Conservation (phyloP, 2,888 invertebrate species). For the Calameuta pallipes region DNA sequence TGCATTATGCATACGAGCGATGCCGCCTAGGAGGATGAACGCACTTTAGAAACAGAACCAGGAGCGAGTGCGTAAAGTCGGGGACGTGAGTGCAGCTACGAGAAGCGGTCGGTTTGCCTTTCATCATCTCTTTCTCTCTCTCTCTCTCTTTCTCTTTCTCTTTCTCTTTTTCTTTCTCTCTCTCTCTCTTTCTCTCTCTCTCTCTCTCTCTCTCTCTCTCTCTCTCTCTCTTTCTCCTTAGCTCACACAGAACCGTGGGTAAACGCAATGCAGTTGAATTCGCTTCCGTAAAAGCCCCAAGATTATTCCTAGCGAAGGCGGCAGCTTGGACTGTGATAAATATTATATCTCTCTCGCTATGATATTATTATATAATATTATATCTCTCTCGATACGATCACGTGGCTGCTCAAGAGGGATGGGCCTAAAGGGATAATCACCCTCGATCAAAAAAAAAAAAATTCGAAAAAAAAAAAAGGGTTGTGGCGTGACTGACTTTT, state of each 20-base stretch:
- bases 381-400: neutral
- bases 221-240: no score
- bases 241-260: neutral
- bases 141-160: no score
- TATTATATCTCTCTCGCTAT: neutral
- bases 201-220: no score
- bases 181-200: no score
- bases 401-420: neutral
- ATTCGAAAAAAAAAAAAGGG: no score
- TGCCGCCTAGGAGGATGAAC: conserved; percentile 15
- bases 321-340: neutral
- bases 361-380: neutral
- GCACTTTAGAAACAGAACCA: conserved; percentile 19
- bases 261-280: neutral
- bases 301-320: neutral
- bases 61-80: neutral
- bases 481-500: neutral
- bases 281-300: neutral
- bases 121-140: neutral
- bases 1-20: conserved; percentile 23
- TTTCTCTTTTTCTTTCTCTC: neutral
- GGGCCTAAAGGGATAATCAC: neutral
- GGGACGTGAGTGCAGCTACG: neutral
- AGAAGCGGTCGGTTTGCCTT: neutral
- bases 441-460: neutral